Evolutionary conservation across 2,113 vertebrate genomes (phyloP).

Genomic region (Pristiophorus japonicus): DNA sequence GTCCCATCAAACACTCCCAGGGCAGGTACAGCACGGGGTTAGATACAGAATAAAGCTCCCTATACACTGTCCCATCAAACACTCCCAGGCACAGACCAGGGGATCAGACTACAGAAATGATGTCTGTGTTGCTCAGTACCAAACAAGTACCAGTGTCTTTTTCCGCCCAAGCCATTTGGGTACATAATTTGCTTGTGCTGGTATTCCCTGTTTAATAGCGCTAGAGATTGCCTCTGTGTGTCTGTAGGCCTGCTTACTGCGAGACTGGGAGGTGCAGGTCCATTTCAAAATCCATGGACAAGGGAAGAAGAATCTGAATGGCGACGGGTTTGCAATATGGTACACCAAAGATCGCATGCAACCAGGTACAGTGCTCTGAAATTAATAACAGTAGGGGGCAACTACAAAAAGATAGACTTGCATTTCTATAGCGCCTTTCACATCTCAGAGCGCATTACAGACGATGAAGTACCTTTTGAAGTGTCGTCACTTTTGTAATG

Average conservation of each 20-base stretch:
- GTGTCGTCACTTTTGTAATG: no score
- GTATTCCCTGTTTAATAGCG: conserved; percentile 28
- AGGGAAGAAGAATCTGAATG: conserved; percentile 94
- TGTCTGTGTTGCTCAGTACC: neutral
- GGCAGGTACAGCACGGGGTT: neutral
- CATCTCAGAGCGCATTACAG: no score
- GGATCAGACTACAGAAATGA: neutral
- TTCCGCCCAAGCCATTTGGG: conserved; percentile 41
- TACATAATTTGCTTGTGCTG: conserved; percentile 41
- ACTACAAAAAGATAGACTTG: no score
- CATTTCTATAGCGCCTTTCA: no score
- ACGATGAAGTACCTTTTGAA: no score
- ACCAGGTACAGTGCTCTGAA: conserved; percentile 58
- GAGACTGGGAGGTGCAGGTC: conserved; percentile 95
- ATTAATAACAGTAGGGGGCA: neutral
- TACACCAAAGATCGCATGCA: conserved; percentile 92
- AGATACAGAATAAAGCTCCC: neutral
- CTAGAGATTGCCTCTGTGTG: neutral
- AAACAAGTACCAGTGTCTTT: conserved; percentile 38
- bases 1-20: neutral
- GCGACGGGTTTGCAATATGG: conserved; percentile 88
- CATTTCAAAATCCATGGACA: conserved; percentile 92
- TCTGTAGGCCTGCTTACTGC: conserved; percentile 78
- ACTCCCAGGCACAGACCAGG: neutral
- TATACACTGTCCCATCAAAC: neutral